Percentiles rank a stretch among this genome's conserved stretches.
Conservation (phyloP, 2,888 invertebrate genomes). For the Hydriomena furcata region DNA sequence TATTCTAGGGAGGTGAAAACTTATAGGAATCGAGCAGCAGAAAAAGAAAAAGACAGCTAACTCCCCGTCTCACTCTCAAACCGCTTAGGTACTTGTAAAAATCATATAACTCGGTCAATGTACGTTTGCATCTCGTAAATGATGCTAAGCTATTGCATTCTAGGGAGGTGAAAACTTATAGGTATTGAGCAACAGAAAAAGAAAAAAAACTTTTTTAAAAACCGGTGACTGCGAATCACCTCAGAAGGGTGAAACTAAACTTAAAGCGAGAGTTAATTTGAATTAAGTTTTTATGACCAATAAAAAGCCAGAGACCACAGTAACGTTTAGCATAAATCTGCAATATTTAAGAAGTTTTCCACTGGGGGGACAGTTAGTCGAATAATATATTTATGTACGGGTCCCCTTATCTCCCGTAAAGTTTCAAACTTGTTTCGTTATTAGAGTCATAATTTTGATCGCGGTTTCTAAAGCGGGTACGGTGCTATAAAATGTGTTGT, state of each 20-base stretch:
- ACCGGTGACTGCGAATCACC: neutral
- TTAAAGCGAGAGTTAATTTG: slow-evolving; percentile 59
- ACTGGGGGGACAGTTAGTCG: slow-evolving; percentile 48
- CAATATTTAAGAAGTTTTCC: slow-evolving; percentile 66
- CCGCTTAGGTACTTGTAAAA: too few relatives aligned
- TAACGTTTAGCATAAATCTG: slow-evolving; percentile 72
- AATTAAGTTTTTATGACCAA: slow-evolving; percentile 63
- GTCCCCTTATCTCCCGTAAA: slow-evolving; percentile 26
- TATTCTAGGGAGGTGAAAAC: too few relatives aligned
- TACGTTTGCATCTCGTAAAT: too few relatives aligned
- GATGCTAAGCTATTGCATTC: too few relatives aligned
- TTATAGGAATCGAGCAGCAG: neutral
- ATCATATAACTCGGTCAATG: too few relatives aligned
- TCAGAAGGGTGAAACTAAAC: slow-evolving; percentile 35
- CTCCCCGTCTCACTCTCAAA: too few relatives aligned
- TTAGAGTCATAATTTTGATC: slow-evolving; percentile 29
- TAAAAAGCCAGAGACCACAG: slow-evolving; percentile 52
- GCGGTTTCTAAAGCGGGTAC: slow-evolving; percentile 17
- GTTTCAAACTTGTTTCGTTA: slow-evolving; percentile 30
- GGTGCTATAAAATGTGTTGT: slow-evolving; percentile 19
- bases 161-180: neutral
- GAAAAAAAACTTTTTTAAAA: neutral
- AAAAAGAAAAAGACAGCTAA: neutral
- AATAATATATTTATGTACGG: slow-evolving; percentile 55
- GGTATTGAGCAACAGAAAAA: neutral